Evolutionary conservation across 1,140 invertebrate genomes (phyloP).

Genomic region (Drosophila ironensis): DNA sequence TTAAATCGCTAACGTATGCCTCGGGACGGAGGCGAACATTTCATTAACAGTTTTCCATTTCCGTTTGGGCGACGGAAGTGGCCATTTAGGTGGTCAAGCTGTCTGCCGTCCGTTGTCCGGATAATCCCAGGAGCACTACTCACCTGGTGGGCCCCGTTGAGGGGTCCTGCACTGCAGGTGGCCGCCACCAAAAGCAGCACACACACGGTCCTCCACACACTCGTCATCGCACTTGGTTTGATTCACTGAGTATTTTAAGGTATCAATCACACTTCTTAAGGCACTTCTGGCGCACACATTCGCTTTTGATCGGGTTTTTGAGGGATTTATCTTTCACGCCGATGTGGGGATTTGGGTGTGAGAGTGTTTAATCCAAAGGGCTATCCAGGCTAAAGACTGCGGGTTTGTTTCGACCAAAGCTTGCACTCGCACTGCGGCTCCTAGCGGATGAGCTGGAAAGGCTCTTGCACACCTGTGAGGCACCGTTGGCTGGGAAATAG

Average conservation of each 20-base stretch:
- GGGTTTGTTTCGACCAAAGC: constrained; percentile 63
- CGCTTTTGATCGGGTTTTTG: background rate
- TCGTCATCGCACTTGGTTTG: constrained; percentile 24
- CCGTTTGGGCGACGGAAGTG: constrained; percentile 65
- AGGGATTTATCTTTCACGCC: background rate
- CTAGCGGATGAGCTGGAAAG: constrained; percentile 12
- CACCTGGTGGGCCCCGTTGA: constrained; percentile 53
- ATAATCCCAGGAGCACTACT: constrained; percentile 16
- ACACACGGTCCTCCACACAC: constrained; percentile 55
- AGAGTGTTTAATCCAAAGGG: constrained; percentile 53
- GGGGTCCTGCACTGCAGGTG: constrained; percentile 64
- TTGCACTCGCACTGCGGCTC: constrained; percentile 73
- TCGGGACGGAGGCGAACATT: constrained; percentile 46
- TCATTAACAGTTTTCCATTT: constrained; percentile 73
- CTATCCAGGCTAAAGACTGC: constrained; percentile 38
- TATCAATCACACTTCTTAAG: constrained; percentile 34
- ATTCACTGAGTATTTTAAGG: constrained; percentile 1
- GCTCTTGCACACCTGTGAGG: constrained; percentile 71
- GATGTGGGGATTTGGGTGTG: background rate
- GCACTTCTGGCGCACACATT: constrained; percentile 12
- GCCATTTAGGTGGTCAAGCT: constrained; percentile 30
- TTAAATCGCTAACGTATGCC: constrained; percentile 51
- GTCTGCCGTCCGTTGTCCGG: constrained; percentile 3
- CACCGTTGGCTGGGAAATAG: constrained; percentile 81
- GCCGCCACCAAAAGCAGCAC: constrained; percentile 46